Conservation (phyloP, 1,140 invertebrate species). For the Acromyrmex charruanus region DNA sequence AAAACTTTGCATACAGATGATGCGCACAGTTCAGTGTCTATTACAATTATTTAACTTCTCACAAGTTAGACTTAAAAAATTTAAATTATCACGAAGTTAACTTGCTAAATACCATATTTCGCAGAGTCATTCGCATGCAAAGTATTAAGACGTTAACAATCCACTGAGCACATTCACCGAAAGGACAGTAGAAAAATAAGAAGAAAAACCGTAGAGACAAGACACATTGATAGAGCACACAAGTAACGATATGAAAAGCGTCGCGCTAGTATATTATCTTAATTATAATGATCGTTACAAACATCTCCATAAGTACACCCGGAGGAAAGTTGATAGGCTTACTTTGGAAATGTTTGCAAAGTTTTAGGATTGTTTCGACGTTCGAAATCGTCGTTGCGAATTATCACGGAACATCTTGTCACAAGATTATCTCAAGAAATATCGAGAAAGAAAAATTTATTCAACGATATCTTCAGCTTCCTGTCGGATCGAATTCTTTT, state of each 20-base stretch:
- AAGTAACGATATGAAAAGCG: constrained; percentile 52
- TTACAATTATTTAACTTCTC: constrained; percentile 8
- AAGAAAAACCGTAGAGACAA: constrained; percentile 11
- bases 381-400: constrained; percentile 10
- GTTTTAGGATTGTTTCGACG: constrained; percentile 45
- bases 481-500: not conserved
- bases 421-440: not conserved
- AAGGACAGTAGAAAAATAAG: constrained; percentile 26
- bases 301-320: constrained; percentile 79
- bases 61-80: constrained; percentile 6
- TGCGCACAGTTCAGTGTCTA: not conserved
- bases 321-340: constrained; percentile 58
- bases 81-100: constrained; percentile 6
- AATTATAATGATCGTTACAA: constrained; percentile 84
- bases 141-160: constrained; percentile 11
- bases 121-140: not conserved
- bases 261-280: constrained; percentile 69
- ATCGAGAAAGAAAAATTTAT: not conserved
- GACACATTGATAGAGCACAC: not conserved
- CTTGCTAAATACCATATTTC: not conserved
- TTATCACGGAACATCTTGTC: not conserved
- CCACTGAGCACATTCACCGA: not conserved
- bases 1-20: constrained; percentile 1
- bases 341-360: constrained; percentile 85
- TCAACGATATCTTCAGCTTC: not conserved